phyloP scores from a whole-genome alignment of 1,140 invertebrate species.

The Sipha flava region DNA sequence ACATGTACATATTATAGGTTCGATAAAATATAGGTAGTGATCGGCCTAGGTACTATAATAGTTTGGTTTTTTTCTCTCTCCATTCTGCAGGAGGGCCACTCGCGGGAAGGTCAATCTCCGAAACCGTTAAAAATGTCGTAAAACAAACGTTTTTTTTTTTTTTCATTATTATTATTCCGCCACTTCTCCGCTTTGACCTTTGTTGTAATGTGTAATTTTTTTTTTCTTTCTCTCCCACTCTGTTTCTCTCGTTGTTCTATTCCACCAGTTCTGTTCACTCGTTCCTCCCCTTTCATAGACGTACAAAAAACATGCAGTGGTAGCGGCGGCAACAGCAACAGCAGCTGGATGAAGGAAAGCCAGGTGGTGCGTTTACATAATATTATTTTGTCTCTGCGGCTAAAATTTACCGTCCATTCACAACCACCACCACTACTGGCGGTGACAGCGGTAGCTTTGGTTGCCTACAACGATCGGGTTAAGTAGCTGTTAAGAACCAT shows the following conservation, averaged over 20 bases:
- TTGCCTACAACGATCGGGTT: slow-evolving; percentile 11
- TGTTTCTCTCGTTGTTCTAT: neutral
- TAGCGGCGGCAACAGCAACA: neutral
- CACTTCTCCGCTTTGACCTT: neutral
- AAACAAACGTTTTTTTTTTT: neutral
- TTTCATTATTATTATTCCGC: neutral
- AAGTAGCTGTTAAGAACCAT: slow-evolving; percentile 6
- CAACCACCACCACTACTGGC: too few species aligned
- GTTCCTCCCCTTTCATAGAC: neutral
- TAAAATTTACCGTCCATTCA: slow-evolving; percentile 6
- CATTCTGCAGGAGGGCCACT: too few species aligned
- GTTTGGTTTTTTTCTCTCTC: too few species aligned
- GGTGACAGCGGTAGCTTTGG: neutral
- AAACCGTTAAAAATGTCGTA: slow-evolving; percentile 15
- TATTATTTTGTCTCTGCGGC: slow-evolving; percentile 28
- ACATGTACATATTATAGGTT: too few species aligned
- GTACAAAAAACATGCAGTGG: neutral
- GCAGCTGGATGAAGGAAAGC: neutral
- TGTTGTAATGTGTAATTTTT: neutral
- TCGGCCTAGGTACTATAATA: too few species aligned
- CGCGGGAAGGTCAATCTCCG: neutral
- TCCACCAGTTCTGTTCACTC: neutral
- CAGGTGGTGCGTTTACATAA: slow-evolving; percentile 28
- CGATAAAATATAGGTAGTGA: too few species aligned
- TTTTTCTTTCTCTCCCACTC: too few species aligned